Evolutionary conservation across 1,140 invertebrate species (phyloP).

Genomic region (Sweltsa coloradensis): DNA sequence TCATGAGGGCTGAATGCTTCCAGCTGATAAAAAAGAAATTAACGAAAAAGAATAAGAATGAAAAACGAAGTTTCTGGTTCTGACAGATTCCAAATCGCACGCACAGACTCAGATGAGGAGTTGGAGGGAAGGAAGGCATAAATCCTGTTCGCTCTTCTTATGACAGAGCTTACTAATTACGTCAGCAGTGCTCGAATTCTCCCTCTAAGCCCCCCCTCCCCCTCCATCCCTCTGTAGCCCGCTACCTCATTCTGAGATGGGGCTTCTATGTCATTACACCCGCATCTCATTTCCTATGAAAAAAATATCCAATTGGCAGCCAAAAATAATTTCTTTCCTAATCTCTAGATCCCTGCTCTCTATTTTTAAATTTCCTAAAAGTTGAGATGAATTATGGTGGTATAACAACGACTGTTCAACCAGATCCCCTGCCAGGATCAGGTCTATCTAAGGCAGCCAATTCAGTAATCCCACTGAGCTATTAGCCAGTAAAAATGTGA

Average conservation of each 20-base stretch:
- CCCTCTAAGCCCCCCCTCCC: too few relatives aligned
- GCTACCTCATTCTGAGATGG: not conserved
- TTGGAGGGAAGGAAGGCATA: not conserved
- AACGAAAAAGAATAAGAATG: constrained; percentile 9
- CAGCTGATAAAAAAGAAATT: constrained; percentile 12
- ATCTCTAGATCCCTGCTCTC: constrained; percentile 1
- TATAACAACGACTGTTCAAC: too few relatives aligned
- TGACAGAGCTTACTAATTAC: constrained; percentile 5
- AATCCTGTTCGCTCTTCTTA: constrained; percentile 3
- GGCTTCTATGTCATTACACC: constrained; percentile 7
- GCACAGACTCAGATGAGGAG: constrained; percentile 1
- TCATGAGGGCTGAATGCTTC: constrained; percentile 6
- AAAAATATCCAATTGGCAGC: constrained; percentile 4
- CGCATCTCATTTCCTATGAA: not conserved
- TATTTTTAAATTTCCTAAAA: not conserved
- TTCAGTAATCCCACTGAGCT: too few relatives aligned
- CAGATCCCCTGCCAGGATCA: too few relatives aligned
- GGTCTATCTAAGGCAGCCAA: too few relatives aligned
- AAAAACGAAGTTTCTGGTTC: constrained; percentile 7
- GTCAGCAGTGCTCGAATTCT: constrained; percentile 1
- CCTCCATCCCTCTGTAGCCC: not conserved
- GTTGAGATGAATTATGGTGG: too few relatives aligned
- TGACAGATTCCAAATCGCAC: constrained; percentile 13
- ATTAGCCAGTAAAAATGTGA: too few relatives aligned
- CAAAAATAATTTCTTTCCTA: constrained; percentile 8